Evolutionary conservation across 2,113 vertebrate genomes (phyloP).

Genomic region (Mungos mungo): DNA sequence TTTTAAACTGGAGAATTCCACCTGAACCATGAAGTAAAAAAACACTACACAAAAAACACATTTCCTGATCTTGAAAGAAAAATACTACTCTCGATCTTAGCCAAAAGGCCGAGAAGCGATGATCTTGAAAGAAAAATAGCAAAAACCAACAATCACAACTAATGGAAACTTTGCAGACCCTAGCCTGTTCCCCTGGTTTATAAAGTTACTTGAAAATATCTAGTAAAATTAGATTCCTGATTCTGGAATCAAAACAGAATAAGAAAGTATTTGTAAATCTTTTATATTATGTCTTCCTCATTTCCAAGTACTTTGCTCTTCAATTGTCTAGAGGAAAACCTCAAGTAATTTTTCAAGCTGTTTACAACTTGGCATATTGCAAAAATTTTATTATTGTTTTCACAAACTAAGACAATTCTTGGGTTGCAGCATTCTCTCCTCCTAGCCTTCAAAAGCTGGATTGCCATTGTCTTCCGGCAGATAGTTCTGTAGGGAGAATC

Average conservation of each 20-base stretch:
- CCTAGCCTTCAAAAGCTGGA: neutral
- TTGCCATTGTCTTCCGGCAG: neutral
- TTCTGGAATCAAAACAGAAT: neutral
- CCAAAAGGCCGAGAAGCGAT: no score
- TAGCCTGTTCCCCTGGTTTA: neutral
- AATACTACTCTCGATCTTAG: no score
- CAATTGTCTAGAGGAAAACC: neutral
- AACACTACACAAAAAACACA: neutral
- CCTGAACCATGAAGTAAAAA: neutral
- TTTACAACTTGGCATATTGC: neutral
- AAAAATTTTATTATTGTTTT: neutral
- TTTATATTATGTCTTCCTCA: neutral
- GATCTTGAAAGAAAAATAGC: slow-evolving; percentile 26
- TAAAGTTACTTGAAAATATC: slow-evolving; percentile 37
- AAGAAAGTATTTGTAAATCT: neutral
- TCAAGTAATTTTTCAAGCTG: neutral
- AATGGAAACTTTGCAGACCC: neutral
- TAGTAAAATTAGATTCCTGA: slow-evolving; percentile 38
- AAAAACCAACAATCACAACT: neutral
- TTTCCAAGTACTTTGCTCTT: neutral
- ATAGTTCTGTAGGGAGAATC: neutral
- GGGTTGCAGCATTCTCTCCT: neutral
- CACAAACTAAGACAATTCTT: neutral
- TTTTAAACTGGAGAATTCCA: neutral
- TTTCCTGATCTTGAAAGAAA: slow-evolving; percentile 27